Percentiles rank a stretch among this genome's conserved stretches.
These are phyloP conservation scores for Hemibates koningsi DNA, from an alignment of 2,113 vertebrate genomes.

Conservation along the genomic window DNA sequence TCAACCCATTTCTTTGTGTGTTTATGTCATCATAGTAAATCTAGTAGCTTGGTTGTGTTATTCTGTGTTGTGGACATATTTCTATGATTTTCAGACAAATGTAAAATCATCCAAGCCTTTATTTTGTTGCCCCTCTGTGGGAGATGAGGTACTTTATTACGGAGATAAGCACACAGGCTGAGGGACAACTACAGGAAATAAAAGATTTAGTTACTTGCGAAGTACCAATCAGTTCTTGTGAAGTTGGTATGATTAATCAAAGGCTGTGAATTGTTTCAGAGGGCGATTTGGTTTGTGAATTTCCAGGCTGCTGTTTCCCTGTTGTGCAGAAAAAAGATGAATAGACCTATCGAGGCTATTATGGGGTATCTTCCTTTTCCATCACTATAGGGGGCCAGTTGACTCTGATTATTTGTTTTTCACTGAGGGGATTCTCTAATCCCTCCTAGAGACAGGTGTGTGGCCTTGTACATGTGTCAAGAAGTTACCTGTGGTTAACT, in stretches of 20 bases:
- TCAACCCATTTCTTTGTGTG: not conserved
- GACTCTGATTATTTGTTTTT: conserved; percentile 42
- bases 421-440: conserved; percentile 42
- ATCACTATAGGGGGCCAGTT: conserved; percentile 43
- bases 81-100: conserved; percentile 1
- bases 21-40: not conserved
- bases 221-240: conserved; percentile 34
- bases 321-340: conserved; percentile 41
- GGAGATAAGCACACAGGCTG: conserved; percentile 39
- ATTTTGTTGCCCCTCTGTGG: not conserved
- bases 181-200: conserved; percentile 22
- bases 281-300: conserved; percentile 19
- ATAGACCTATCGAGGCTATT: conserved; percentile 33
- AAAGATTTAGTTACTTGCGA: conserved; percentile 22
- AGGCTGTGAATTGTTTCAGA: conserved; percentile 17
- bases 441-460: conserved; percentile 5
- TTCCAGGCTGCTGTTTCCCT: conserved; percentile 13
- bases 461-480: conserved; percentile 4
- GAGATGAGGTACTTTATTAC: conserved; percentile 37
- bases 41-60: not conserved
- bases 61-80: not conserved
- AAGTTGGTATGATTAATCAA: conserved; percentile 54
- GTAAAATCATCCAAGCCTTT: not conserved
- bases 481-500: conserved; percentile 19
- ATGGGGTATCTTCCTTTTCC: conserved; percentile 44